Evolutionary conservation across 2,888 invertebrate genomes (phyloP).

Genomic region (Pachycephus smyrnensis): DNA sequence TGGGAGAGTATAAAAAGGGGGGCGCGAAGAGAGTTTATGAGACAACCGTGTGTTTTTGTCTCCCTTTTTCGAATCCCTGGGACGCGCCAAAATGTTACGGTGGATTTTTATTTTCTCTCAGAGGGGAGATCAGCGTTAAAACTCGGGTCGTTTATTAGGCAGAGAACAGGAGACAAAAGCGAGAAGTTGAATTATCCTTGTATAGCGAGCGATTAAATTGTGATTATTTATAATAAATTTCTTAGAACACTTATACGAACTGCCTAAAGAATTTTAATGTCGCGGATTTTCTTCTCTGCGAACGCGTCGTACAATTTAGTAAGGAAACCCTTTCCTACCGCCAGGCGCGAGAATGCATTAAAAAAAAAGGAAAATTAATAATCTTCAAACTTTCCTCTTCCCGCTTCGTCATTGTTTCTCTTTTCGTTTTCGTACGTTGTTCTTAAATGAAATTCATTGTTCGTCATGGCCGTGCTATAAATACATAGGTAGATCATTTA

Average conservation of each 20-base stretch:
- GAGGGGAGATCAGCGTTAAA: background rate
- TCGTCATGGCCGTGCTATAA: background rate
- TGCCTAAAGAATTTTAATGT: constrained; percentile 50
- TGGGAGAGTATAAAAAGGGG: constrained; percentile 17
- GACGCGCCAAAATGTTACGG: background rate
- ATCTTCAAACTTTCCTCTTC: background rate
- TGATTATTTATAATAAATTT: constrained; percentile 57
- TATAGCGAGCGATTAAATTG: constrained; percentile 45
- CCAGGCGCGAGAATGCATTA: background rate
- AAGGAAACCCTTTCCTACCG: background rate
- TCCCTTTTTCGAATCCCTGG: background rate
- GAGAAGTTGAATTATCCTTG: constrained; percentile 26
- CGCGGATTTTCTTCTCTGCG: constrained; percentile 9
- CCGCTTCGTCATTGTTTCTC: background rate
- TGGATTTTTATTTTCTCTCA: background rate
- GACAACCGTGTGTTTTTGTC: background rate
- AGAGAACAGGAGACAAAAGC: constrained; percentile 11
- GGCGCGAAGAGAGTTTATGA: background rate
- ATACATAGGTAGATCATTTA: background rate
- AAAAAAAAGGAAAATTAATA: background rate
- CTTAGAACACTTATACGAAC: constrained; percentile 47
- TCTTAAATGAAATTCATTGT: background rate
- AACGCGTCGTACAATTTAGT: background rate
- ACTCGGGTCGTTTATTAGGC: background rate
- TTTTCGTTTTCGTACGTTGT: background rate